These are phyloP conservation scores for Catajapyx aquilonaris DNA, from an alignment of 1,140 invertebrate genomes.

Conservation along the genomic window DNA sequence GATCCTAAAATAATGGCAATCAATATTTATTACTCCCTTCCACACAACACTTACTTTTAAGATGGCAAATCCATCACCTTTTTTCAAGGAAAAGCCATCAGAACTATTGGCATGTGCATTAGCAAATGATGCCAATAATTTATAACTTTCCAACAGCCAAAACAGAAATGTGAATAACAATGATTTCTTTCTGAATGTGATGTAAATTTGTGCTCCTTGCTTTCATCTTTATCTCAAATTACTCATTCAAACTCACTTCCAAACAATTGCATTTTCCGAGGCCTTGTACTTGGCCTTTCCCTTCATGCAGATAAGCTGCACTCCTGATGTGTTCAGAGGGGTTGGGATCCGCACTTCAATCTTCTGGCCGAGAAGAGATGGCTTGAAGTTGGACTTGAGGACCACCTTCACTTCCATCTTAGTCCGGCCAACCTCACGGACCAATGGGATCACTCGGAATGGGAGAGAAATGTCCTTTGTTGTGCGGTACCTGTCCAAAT, in stretches of 20 bases:
- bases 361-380: slow-evolving; percentile 93
- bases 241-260: slow-evolving; percentile 56
- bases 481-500: slow-evolving; percentile 72
- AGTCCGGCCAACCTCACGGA: slow-evolving; percentile 90
- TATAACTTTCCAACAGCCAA: background rate
- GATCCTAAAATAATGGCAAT: slow-evolving; percentile 38
- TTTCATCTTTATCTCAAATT: too few species aligned
- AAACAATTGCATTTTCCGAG: slow-evolving; percentile 98
- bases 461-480: slow-evolving; percentile 99
- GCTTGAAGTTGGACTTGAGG: slow-evolving; percentile 98
- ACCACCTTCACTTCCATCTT: slow-evolving; percentile 99
- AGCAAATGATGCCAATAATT: too few species aligned
- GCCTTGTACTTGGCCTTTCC: slow-evolving; percentile 99
- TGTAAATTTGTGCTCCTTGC: background rate
- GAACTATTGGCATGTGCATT: too few species aligned
- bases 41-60: background rate
- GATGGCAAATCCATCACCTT: background rate
- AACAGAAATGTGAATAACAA: background rate
- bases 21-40: slow-evolving; percentile 7
- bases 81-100: too few species aligned
- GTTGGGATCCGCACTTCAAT: slow-evolving; percentile 99
- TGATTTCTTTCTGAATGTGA: background rate
- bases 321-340: slow-evolving; percentile 94
- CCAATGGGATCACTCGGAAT: slow-evolving; percentile 96
- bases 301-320: slow-evolving; percentile 96